phyloP scores from a whole-genome alignment of 2,888 invertebrate species.

The Halictus ligatus region DNA sequence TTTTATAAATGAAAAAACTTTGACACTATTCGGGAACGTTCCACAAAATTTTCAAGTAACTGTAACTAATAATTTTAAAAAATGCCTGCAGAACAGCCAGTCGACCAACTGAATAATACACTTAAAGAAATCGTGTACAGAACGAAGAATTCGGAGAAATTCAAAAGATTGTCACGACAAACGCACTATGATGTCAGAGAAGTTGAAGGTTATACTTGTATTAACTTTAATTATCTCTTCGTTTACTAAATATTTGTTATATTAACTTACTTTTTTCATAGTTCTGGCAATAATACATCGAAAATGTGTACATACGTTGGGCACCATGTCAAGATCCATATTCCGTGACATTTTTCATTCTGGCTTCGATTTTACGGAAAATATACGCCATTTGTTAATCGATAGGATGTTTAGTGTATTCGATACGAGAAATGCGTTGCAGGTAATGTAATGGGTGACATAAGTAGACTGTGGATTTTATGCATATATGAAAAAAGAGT shows the following conservation, averaged over 20 bases:
- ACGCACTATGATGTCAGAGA: slow-evolving; percentile 77
- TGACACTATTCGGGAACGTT: background rate
- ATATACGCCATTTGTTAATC: slow-evolving; percentile 78
- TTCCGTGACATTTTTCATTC: slow-evolving; percentile 80
- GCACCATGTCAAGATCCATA: slow-evolving; percentile 71
- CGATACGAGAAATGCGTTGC: slow-evolving; percentile 67
- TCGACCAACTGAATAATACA: slow-evolving; percentile 75
- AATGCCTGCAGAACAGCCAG: slow-evolving; percentile 77
- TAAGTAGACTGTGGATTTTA: no score
- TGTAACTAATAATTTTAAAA: slow-evolving; percentile 39
- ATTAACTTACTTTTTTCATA: slow-evolving; percentile 41
- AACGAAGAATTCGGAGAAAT: slow-evolving; percentile 71
- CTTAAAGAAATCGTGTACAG: slow-evolving; percentile 76
- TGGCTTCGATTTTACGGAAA: slow-evolving; percentile 81
- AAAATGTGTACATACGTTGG: slow-evolving; percentile 73
- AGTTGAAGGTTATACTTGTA: slow-evolving; percentile 75
- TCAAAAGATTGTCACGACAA: slow-evolving; percentile 71
- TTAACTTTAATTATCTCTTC: no score
- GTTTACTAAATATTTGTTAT: background rate
- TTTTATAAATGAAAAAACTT: background rate
- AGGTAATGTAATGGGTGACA: slow-evolving; percentile 39
- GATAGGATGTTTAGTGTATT: slow-evolving; percentile 78
- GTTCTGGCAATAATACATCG: slow-evolving; percentile 78
- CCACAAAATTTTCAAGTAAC: slow-evolving; percentile 57
- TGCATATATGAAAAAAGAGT: no score